Base-by-base conservation (phyloP, 2,888 invertebrate species). In the Pediacus dermestoides region DNA sequence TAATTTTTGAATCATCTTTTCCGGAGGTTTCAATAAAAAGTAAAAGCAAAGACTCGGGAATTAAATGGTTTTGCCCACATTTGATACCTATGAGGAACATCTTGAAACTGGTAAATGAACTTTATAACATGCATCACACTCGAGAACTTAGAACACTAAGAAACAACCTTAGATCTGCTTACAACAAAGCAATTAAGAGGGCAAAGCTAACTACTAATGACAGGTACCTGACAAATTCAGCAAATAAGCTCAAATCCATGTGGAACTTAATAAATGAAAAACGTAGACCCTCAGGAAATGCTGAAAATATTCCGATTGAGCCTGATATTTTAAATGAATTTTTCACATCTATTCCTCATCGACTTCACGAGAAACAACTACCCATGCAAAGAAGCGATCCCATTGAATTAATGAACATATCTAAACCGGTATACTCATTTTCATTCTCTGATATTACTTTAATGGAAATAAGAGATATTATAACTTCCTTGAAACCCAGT, bases 101-200 rank as follows among this genome's bases (percentile, higher is more conserved):
- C n/a, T n/a, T 18, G n/a, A 18, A 18, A n/a, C 21, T 18, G 21
- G 21, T 18, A 18, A 18, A 18, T 18, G 21, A 18, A n/a, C 21
- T 18, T n/a, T 18, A 18, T 18, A 18, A 18, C n/a, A 18, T 7
- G n/a, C n/a, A 18, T n/a, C 6, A 18, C 6, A 18, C 21, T 7
- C 21, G 6, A 7, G 21, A 18, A 18, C 21, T 18, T 18, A 18
- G n/a, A 18, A 6, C 6, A 18, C 6, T 18, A 18, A 6, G 21
- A 18, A 18, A 18, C n/a, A 7, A n/a, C n/a, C n/a, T 18, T 7
- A 18, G 21, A 18, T 18, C 21, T 7, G n/a, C 21, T 7, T 18
- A 18, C n/a, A 18, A 18, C 21, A 18, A 18, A 18, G 21, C 6
- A 18, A 18, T 18, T 18, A 18, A 18, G 21, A 6, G 6, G 6